phyloP scores from a whole-genome alignment of 2,888 invertebrate genomes.

The Platycnemis pennipes region DNA sequence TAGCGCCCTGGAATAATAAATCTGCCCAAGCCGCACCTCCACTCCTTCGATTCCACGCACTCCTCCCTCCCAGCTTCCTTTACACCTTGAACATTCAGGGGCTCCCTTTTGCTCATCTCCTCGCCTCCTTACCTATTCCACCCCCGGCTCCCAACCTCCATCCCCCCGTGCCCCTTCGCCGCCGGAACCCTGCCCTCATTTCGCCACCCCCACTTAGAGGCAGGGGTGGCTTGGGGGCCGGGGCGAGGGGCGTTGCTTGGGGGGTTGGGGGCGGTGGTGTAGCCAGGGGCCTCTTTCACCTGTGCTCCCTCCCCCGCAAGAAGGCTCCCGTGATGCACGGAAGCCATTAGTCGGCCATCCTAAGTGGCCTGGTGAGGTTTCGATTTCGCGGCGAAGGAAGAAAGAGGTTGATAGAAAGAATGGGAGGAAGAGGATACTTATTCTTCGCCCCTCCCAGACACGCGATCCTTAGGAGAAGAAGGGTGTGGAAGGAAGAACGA shows the following conservation, averaged over 20 bases:
- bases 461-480: constrained; percentile 16
- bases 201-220: not conserved
- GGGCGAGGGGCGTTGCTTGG: too few species aligned
- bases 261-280: not conserved
- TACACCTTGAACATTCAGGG: not conserved
- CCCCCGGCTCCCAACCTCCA: not conserved
- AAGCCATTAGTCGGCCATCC: constrained; percentile 49
- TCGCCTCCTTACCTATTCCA: constrained; percentile 6
- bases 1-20: constrained; percentile 10
- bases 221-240: not conserved
- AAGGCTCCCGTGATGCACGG: constrained; percentile 40
- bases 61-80: not conserved
- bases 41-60: not conserved
- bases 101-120: not conserved
- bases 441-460: not conserved
- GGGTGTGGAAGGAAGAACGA: not conserved
- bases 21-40: not conserved
- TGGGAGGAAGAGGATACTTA: not conserved
- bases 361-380: constrained; percentile 65
- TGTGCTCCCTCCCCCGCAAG: not conserved
- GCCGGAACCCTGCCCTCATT: not conserved
- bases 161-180: not conserved
- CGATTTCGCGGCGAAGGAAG: constrained; percentile 20
- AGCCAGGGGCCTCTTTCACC: not conserved
- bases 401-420: not conserved